A percentile compares a stretch with the other conserved stretches of the same genome.
These are phyloP conservation scores for Lasius fuliginosus DNA, from an alignment of 2,888 invertebrate species.

Conservation along the genomic window DNA sequence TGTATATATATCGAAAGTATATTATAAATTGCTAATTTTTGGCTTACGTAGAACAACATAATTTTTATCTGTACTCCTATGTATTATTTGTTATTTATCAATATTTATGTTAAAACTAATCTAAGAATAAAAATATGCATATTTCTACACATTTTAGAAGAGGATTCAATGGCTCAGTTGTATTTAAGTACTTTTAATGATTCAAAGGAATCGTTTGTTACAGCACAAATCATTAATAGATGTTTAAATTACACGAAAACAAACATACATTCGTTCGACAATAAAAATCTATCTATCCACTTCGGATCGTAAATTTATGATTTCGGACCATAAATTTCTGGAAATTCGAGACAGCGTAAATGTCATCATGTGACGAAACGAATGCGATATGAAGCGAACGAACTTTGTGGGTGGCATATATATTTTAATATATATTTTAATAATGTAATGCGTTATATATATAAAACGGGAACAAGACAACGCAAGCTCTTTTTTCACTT, in stretches of 20 bases:
- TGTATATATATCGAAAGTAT: not conserved
- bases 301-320: not conserved
- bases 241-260: not conserved
- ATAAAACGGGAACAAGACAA: not conserved
- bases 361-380: slow-evolving; percentile 29
- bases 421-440: slow-evolving; percentile 51
- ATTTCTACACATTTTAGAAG: not conserved
- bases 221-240: not conserved
- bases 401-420: slow-evolving; percentile 15
- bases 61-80: not conserved
- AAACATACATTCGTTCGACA: slow-evolving; percentile 12
- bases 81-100: not conserved
- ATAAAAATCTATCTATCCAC: slow-evolving; percentile 1
- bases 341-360: slow-evolving; percentile 15
- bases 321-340: slow-evolving; percentile 32
- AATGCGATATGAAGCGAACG: not conserved
- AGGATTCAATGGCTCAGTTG: not conserved
- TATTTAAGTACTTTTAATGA: not conserved
- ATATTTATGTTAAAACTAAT: not conserved
- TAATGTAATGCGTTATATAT: slow-evolving; percentile 26
- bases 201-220: slow-evolving; percentile 13
- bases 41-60: not conserved
- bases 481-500: slow-evolving; percentile 4
- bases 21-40: not conserved
- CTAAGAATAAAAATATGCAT: not conserved